A percentile compares a stretch with the other conserved stretches of the same genome.
Conservation (phyloP, 2,888 invertebrate genomes). For the Drosophila suboccidentalis region DNA sequence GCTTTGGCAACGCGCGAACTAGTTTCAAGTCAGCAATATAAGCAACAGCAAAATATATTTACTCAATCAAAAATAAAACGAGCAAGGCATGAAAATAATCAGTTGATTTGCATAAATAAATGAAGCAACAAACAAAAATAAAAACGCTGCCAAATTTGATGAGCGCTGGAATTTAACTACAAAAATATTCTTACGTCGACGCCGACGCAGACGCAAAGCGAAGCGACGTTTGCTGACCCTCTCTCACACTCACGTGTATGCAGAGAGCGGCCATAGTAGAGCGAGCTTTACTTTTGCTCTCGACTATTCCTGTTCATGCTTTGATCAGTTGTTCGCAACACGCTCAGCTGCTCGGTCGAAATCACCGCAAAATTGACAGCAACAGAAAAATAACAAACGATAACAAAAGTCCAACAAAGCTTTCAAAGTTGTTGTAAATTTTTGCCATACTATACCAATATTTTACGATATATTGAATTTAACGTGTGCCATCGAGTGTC, state of each 20-base stretch:
- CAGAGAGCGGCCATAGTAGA: constrained; percentile 29
- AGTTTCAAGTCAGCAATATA: constrained; percentile 59
- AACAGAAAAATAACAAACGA: constrained; percentile 45
- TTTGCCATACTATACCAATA: constrained; percentile 63
- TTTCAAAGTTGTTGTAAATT: constrained; percentile 71
- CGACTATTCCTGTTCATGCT: constrained; percentile 40
- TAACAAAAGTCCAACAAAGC: constrained; percentile 31
- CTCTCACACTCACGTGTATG: constrained; percentile 13
- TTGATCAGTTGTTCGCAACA: constrained; percentile 73
- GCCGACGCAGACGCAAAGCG: constrained; percentile 24
- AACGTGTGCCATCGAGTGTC: constrained; percentile 56
- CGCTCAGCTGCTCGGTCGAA: constrained; percentile 77
- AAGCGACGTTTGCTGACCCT: constrained; percentile 3
- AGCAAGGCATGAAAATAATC: constrained; percentile 23
- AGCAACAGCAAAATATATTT: constrained; percentile 23
- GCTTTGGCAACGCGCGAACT: constrained; percentile 46
- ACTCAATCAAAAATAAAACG: constrained; percentile 36
- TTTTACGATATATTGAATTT: constrained; percentile 25
- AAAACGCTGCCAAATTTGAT: constrained; percentile 55
- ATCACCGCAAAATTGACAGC: constrained; percentile 76
- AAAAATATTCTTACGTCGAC: constrained; percentile 47
- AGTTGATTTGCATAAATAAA: constrained; percentile 70
- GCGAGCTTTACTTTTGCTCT: constrained; percentile 54
- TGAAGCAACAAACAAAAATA: constrained; percentile 60
- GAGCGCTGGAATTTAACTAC: constrained; percentile 72